Conservation (phyloP, 2,113 vertebrate genomes). For the Mirounga angustirostris region DNA sequence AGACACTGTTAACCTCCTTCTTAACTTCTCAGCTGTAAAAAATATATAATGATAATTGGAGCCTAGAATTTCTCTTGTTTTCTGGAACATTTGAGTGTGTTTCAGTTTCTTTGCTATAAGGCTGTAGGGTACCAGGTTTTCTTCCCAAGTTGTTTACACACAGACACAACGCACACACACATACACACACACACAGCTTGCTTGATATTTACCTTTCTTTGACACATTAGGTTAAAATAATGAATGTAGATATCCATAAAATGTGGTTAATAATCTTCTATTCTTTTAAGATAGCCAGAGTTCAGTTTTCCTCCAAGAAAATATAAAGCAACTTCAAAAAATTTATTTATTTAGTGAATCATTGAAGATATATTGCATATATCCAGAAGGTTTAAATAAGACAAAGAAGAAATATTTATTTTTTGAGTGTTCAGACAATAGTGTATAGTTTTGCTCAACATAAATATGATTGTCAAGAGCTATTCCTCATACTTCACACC, state of each 20-base stretch:
- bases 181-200: not conserved
- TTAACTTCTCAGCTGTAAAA: not conserved
- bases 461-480: not conserved
- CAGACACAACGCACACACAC: not conserved
- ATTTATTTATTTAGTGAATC: not conserved
- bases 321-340: not conserved
- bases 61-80: not conserved
- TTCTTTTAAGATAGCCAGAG: not conserved
- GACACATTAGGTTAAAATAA: not conserved
- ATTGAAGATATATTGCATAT: not conserved
- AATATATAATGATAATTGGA: not conserved
- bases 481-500: not conserved
- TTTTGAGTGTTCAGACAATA: not conserved
- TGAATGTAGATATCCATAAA: not conserved
- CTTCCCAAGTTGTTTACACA: not conserved
- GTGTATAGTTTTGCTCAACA: not conserved
- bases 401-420: not conserved
- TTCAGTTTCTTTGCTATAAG: not conserved
- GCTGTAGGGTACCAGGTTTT: not conserved
- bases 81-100: not conserved
- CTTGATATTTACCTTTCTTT: not conserved
- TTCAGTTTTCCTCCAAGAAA: not conserved
- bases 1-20: not conserved
- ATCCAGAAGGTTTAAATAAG: not conserved
- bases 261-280: not conserved